Base-by-base conservation (phyloP, 2,797 vertebrate species). In the Sebastolobus alascanus region DNA sequence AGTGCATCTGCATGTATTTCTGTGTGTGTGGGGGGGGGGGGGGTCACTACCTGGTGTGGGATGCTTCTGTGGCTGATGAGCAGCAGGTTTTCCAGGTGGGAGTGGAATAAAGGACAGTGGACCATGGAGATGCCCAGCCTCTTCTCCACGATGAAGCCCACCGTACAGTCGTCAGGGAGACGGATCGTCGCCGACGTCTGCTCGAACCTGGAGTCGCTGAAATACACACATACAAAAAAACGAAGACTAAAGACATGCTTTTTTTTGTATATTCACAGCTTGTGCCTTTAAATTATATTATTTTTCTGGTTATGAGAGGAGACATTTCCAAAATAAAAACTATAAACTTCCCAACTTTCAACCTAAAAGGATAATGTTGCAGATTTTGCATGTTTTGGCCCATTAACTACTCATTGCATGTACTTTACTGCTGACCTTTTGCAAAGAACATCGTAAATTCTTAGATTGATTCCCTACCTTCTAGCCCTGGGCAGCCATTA, bases 81-180 rank as follows among this genome's bases (percentile, higher is more conserved):
- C 81, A 96, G 96, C 80, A 99, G 92, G 89, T 97, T 97, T 90
- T 99, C 98, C 92, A 99, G 94, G 90, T 98, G 97, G 0, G 97
- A 99, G 85, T 99, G 97, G 93, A 98, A 99, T 33, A 98, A 92
- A 0, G 88, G 67, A 6, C 93, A 97, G 89, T 96, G 95, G 75
- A 96, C 92, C 95, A 99, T 96, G 25, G 78, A 95, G 70, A 95
- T 79, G 0, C 97, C 96, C 0, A 98, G 94, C 79, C 95, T 94
- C 81, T 93, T 94, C 92, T 98, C 97, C 0, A 98, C 83, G 4
- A 99, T 98, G 86, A 98, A 99, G 31, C 97, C 97, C 89, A 99
- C 93, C 0, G 97, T 98, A 78, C 97, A 99, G 94, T 98, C 97
- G 0, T 99, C 98, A 0, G 97, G 97, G 68, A 99, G 95, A 50